A percentile compares a stretch with the other conserved stretches of the same genome.
phyloP scores from a whole-genome alignment of 2,888 invertebrate genomes.

The Drosophila paramelanica region DNA sequence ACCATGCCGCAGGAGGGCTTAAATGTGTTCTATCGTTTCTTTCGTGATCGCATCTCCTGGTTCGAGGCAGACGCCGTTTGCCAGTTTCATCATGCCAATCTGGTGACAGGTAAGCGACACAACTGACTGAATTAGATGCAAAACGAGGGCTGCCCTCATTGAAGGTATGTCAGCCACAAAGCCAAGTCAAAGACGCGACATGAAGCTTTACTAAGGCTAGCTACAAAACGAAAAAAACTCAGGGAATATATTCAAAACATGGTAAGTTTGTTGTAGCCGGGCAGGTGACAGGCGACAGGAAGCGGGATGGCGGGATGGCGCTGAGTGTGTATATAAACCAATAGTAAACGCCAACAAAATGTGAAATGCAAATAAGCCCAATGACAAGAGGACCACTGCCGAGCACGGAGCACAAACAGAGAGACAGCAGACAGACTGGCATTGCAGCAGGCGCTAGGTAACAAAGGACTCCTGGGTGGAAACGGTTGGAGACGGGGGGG shows the following conservation, averaged over 20 bases:
- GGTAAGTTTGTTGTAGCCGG: neutral
- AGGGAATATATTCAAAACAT: conserved; percentile 28
- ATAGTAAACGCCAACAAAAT: conserved; percentile 57
- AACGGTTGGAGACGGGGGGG: neutral
- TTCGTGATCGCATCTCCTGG: conserved; percentile 93
- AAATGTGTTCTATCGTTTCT: conserved; percentile 93
- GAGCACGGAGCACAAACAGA: conserved; percentile 8
- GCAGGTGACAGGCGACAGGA: neutral
- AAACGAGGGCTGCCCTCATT: neutral
- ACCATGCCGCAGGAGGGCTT: conserved; percentile 92
- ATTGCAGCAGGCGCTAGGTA: conserved; percentile 1
- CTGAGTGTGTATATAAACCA: conserved; percentile 31
- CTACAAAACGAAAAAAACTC: neutral
- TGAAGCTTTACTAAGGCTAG: conserved; percentile 10
- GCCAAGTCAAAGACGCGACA: conserved; percentile 26
- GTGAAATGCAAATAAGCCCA: conserved; percentile 74
- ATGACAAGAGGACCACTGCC: conserved; percentile 28
- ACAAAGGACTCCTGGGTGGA: neutral
- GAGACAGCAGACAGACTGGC: conserved; percentile 2
- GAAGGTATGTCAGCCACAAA: conserved; percentile 10
- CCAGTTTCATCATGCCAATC: conserved; percentile 92
- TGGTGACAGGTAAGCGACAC: conserved; percentile 89
- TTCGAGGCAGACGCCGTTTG: conserved; percentile 93
- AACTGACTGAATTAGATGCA: neutral
- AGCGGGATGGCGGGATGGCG: neutral